phyloP scores from a whole-genome alignment of 2,888 invertebrate genomes.

The Brenthis hecate region DNA sequence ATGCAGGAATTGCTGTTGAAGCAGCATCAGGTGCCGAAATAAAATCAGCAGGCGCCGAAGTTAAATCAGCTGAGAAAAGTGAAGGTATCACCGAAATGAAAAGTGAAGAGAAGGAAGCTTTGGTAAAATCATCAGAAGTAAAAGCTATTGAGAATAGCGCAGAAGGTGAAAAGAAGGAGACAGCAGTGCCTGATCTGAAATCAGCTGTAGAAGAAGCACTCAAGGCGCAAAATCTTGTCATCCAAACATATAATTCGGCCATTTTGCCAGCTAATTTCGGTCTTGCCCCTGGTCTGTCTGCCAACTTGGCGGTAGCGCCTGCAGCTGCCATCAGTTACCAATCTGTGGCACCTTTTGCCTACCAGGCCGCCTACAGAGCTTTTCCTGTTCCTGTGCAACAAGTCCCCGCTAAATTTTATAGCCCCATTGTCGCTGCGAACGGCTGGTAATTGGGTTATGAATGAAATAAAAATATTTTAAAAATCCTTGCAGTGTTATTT shows the following conservation, averaged over 20 bases:
- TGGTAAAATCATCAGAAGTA: conserved; percentile 34
- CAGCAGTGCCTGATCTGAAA: conserved; percentile 31
- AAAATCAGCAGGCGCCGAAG: conserved; percentile 20
- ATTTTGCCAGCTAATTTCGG: conserved; percentile 32
- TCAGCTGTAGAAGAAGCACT: conserved; percentile 28
- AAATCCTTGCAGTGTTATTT: conserved; percentile 7
- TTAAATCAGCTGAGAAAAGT: conserved; percentile 32
- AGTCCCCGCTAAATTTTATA: not conserved
- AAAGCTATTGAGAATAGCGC: conserved; percentile 19
- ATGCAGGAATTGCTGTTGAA: conserved; percentile 27
- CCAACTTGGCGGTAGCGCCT: not conserved
- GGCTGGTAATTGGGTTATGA: conserved; percentile 32
- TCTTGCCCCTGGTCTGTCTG: conserved; percentile 22
- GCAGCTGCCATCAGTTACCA: conserved; percentile 32
- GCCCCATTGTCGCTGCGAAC: conserved; percentile 33
- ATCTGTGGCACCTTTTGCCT: conserved; percentile 33
- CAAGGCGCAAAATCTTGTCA: conserved; percentile 25
- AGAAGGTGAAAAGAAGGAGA: conserved; percentile 20
- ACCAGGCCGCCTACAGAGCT: conserved; percentile 40
- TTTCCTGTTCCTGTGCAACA: conserved; percentile 19
- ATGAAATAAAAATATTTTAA: conserved; percentile 27
- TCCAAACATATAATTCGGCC: conserved; percentile 30
- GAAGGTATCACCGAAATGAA: conserved; percentile 43
- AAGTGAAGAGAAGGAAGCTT: conserved; percentile 39
- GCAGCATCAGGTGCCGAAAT: conserved; percentile 17